Evolutionary conservation across 2,113 vertebrate genomes (phyloP), one percentile per base, ranked within the genome.

Genomic region (Cervus canadensis): DNA sequence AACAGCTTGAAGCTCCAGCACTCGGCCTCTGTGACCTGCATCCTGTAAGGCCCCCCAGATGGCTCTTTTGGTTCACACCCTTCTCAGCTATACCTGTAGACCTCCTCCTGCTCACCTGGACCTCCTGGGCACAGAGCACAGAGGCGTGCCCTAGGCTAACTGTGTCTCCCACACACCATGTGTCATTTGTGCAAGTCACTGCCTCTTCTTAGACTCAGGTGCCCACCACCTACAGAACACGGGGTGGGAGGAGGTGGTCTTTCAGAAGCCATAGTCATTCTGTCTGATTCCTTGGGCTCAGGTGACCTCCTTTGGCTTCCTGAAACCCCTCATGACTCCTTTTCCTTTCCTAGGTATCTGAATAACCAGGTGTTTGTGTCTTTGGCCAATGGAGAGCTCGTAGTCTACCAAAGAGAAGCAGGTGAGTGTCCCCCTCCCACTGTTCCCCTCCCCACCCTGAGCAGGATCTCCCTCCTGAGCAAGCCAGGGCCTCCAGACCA

Each of bases 1-100:
- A 99, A 99, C 99, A 99, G 99, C 99, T 99, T 99, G 99, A 99
- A 99, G 99, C 99, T 99, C 99, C 99, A 99, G 50, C 99, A 99
- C 3, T 91, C 99, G 0, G 99, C 99, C 0, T 99, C 99, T 0
- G 99, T 99, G 96, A 99, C 99, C 96, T 99, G 99, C 97, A 99
- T 99, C 94, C 97, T 99, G 99, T 99, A 98, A 99, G 99, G 5
- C 92, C n/a, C 89, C 36, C 0, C 2, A 21, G 12, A 33, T 19
- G 43, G 52, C 71, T 82, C 87, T 84, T 45, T 62, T 30, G 1
- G 3, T 26, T 62, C 88, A 64, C n/a, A 84, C 9, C 40, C 40
- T 36, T 52, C 48, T 52, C 56, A 3, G 79, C 45, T 17, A 10
- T 23, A 19, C 57, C 6, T 0, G 5, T 30, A 62, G 54, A 30